Evolutionary conservation across 2,888 invertebrate species (phyloP).

Genomic region (Dolomedes plantarius): DNA sequence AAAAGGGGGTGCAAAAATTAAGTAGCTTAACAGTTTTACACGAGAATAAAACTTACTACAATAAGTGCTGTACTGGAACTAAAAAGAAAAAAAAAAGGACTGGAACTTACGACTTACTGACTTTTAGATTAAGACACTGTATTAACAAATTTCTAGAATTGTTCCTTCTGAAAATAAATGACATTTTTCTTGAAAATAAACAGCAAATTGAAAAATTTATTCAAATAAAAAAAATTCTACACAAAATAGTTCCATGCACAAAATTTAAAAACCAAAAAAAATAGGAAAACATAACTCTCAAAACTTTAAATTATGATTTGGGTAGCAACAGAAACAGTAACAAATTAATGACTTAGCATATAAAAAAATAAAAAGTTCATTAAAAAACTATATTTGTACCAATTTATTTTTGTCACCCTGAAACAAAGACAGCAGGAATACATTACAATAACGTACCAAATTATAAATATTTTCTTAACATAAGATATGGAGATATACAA

Average conservation of each 20-base stretch:
- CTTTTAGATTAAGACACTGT: not conserved
- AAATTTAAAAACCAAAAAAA: not conserved
- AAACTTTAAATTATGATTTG: too few species aligned
- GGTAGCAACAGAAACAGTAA: too few species aligned
- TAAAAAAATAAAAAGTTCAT: too few species aligned
- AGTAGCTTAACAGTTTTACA: not conserved
- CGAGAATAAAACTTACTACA: not conserved
- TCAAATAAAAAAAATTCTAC: not conserved
- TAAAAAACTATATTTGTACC: too few species aligned
- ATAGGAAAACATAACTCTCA: too few species aligned
- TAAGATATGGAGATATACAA: too few species aligned
- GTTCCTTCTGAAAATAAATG: slow-evolving; percentile 24
- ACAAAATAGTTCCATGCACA: not conserved
- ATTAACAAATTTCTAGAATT: slow-evolving; percentile 22
- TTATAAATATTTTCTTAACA: too few species aligned
- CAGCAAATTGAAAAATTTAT: not conserved
- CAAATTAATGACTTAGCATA: too few species aligned
- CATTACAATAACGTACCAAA: too few species aligned
- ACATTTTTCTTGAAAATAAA: slow-evolving; percentile 20
- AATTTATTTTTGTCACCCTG: too few species aligned
- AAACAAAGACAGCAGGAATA: too few species aligned
- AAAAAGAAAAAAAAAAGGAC: not conserved
- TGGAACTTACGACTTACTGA: not conserved
- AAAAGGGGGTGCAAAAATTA: not conserved
- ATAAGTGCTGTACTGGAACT: not conserved